These are phyloP conservation scores for Tenthredo notha DNA, from an alignment of 2,888 invertebrate genomes.

Conservation along the genomic window DNA sequence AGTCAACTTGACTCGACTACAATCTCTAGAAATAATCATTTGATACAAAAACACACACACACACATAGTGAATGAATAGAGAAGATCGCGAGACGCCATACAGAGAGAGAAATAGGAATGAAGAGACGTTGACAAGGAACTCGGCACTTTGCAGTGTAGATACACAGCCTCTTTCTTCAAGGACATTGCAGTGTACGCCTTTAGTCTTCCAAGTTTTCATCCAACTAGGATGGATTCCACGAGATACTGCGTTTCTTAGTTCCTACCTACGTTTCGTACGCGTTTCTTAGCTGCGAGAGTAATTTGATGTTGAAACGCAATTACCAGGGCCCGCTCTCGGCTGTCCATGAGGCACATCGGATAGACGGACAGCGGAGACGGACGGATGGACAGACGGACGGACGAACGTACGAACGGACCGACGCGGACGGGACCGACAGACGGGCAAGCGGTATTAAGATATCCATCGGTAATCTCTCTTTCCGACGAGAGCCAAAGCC, in stretches of 20 bases:
- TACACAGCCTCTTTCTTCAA: background rate
- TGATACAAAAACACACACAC: background rate
- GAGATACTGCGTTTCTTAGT: background rate
- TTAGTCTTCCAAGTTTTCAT: background rate
- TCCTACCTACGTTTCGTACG: constrained; percentile 1
- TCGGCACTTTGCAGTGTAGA: constrained; percentile 8
- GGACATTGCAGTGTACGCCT: background rate
- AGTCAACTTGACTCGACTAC: background rate
- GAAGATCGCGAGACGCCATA: background rate
- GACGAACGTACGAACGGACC: background rate
- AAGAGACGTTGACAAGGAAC: constrained; percentile 31
- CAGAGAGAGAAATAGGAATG: background rate
- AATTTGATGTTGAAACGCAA: constrained; percentile 54
- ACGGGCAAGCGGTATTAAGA: constrained; percentile 64
- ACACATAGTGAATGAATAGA: background rate
- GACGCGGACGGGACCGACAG: constrained; percentile 36
- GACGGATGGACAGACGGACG: constrained; percentile 5
- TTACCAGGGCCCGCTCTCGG: constrained; percentile 48
- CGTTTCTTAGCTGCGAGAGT: constrained; percentile 40
- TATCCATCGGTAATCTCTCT: constrained; percentile 67
- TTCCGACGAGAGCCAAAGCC: constrained; percentile 61
- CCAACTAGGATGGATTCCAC: constrained; percentile 5
- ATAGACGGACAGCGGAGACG: constrained; percentile 25
- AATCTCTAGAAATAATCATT: background rate
- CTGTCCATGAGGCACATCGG: constrained; percentile 50